Conservation (phyloP, 1,140 invertebrate genomes). For the Cotesia vestalis region DNA sequence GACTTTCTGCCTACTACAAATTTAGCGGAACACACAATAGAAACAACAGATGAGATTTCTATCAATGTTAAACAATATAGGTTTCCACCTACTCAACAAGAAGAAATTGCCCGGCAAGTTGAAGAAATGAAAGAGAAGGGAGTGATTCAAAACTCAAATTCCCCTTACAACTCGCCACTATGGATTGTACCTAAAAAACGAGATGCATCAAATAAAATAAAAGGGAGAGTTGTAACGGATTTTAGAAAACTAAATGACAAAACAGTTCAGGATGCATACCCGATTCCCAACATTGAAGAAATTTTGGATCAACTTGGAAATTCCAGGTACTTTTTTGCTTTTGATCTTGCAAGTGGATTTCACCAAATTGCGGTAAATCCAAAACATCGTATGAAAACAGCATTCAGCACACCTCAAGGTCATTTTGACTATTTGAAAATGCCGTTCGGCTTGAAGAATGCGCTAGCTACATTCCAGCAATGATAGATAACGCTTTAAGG, state of each 20-base stretch:
- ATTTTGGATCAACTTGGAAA: not conserved
- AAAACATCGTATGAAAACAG: not conserved
- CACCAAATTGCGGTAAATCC: not conserved
- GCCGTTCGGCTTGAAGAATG: conserved; percentile 4
- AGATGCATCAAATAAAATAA: too few relatives aligned
- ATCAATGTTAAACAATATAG: conserved; percentile 33
- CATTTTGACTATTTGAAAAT: conserved; percentile 15
- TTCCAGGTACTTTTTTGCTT: not conserved
- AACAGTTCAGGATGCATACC: not conserved
- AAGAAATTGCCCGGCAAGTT: conserved; percentile 32
- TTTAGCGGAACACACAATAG: conserved; percentile 24
- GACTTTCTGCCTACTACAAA: conserved; percentile 25
- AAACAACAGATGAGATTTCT: conserved; percentile 26
- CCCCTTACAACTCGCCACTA: conserved; percentile 28
- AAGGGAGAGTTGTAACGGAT: not conserved
- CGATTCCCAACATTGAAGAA: not conserved
- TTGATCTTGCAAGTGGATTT: conserved; percentile 6
- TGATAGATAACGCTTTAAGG: conserved; percentile 14
- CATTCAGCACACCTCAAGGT: conserved; percentile 5
- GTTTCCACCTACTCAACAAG: conserved; percentile 23
- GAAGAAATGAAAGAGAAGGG: conserved; percentile 32
- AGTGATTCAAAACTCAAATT: conserved; percentile 25
- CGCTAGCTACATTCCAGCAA: conserved; percentile 14
- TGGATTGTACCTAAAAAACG: too few relatives aligned
- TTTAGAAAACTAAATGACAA: not conserved